Evolutionary conservation across 2,113 vertebrate genomes (phyloP).

Genomic region (Callorhinus ursinus): DNA sequence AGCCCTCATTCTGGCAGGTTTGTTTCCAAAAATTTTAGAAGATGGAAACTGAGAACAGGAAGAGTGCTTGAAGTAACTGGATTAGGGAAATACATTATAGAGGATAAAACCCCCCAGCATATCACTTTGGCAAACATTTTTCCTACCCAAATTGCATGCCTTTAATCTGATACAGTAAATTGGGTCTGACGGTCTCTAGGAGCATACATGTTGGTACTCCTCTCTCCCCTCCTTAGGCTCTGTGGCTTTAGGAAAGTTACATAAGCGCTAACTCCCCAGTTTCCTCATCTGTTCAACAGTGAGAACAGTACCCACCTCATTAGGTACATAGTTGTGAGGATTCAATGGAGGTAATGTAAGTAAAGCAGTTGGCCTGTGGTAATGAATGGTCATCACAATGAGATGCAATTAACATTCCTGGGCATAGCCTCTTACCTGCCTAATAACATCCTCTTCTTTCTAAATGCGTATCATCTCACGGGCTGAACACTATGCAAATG

Average conservation of each 20-base stretch:
- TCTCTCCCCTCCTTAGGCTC: not conserved
- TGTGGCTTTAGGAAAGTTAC: not conserved
- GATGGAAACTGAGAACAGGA: not conserved
- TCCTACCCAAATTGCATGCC: not conserved
- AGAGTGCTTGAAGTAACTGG: not conserved
- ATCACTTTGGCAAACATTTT: constrained; percentile 17
- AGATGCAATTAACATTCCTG: not conserved
- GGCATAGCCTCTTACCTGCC: not conserved
- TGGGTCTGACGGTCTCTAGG: not conserved
- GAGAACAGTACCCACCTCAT: not conserved
- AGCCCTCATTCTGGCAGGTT: not conserved
- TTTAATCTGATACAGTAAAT: not conserved
- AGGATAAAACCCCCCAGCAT: not conserved
- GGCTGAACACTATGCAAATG: not conserved
- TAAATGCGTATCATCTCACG: not conserved
- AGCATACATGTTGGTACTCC: not conserved
- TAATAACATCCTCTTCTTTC: not conserved
- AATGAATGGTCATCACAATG: not conserved
- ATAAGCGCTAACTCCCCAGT: not conserved
- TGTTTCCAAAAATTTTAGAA: not conserved
- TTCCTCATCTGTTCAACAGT: not conserved
- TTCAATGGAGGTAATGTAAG: not conserved
- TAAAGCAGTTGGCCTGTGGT: not conserved
- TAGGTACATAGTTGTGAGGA: not conserved
- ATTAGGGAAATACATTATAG: not conserved